Percentiles rank a stretch among this genome's conserved stretches.
Conservation (phyloP, 2,888 invertebrate genomes). For the Melipona beecheii region DNA sequence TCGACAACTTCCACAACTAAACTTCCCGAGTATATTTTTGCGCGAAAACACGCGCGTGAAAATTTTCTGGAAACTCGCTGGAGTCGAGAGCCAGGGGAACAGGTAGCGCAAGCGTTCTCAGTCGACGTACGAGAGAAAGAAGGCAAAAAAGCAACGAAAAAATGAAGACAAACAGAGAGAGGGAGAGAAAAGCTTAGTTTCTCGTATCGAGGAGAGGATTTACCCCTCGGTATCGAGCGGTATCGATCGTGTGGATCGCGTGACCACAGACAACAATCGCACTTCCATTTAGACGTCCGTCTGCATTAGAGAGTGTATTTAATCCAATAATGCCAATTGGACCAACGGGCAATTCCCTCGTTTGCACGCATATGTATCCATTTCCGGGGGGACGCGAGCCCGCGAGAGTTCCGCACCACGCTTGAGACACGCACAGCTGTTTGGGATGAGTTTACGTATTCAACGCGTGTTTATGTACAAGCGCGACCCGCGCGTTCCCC, state of each 20-base stretch:
- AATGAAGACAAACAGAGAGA: no score
- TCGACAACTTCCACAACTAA: neutral
- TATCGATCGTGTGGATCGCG: constrained; percentile 17
- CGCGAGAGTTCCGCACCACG: constrained; percentile 5
- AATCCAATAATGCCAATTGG: constrained; percentile 53
- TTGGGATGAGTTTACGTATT: constrained; percentile 57
- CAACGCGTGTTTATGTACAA: constrained; percentile 60
- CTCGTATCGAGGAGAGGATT: neutral
- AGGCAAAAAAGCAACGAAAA: neutral
- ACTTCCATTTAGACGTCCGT: constrained; percentile 46
- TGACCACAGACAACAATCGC: constrained; percentile 36
- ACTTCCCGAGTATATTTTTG: neutral
- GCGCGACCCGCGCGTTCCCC: constrained; percentile 8
- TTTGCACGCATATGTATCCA: constrained; percentile 51
- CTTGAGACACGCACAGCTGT: constrained; percentile 52
- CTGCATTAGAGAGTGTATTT: constrained; percentile 47
- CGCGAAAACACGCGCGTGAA: neutral
- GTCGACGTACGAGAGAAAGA: neutral
- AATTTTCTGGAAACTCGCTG: neutral
- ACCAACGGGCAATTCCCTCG: constrained; percentile 51
- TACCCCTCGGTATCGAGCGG: neutral
- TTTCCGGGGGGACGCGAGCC: constrained; percentile 15
- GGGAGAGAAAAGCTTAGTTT: no score
- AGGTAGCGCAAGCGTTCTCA: neutral
- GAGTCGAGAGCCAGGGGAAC: neutral